phyloP scores from a whole-genome alignment of 2,113 vertebrate genomes.

The Prionailurus viverrinus region DNA sequence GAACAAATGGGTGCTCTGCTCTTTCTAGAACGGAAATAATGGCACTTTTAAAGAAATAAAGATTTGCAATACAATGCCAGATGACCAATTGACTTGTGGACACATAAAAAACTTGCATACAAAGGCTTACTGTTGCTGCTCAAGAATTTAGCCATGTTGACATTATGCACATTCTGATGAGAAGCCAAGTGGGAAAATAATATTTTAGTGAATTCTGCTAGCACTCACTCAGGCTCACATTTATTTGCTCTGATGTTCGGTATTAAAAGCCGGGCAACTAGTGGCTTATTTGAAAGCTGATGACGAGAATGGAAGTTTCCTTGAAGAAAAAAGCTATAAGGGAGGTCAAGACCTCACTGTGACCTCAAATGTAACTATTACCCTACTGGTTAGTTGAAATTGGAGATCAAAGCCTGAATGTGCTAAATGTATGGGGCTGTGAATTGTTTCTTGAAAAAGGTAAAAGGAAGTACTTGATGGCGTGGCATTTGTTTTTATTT shows the following conservation, averaged over 20 bases:
- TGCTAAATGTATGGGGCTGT: slow-evolving; percentile 81
- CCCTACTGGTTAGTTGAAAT: slow-evolving; percentile 83
- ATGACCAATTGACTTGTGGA: not conserved
- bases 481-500: not conserved
- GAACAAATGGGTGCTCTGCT: not conserved
- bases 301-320: slow-evolving; percentile 49
- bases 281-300: slow-evolving; percentile 13
- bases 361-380: slow-evolving; percentile 85
- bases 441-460: slow-evolving; percentile 71
- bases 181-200: not conserved
- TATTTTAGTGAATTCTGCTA: not conserved
- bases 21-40: not conserved
- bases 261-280: slow-evolving; percentile 21
- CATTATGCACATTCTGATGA: not conserved
- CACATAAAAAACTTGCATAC: not conserved
- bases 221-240: not conserved
- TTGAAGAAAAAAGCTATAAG: slow-evolving; percentile 35
- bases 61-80: not conserved
- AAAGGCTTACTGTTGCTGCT: not conserved
- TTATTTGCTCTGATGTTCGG: slow-evolving; percentile 47
- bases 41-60: slow-evolving; percentile 46
- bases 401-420: slow-evolving; percentile 84
- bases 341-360: slow-evolving; percentile 79
- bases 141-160: not conserved
- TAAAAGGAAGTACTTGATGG: slow-evolving; percentile 65